Conservation (phyloP, 2,888 invertebrate genomes). For the Atrina japonica region DNA sequence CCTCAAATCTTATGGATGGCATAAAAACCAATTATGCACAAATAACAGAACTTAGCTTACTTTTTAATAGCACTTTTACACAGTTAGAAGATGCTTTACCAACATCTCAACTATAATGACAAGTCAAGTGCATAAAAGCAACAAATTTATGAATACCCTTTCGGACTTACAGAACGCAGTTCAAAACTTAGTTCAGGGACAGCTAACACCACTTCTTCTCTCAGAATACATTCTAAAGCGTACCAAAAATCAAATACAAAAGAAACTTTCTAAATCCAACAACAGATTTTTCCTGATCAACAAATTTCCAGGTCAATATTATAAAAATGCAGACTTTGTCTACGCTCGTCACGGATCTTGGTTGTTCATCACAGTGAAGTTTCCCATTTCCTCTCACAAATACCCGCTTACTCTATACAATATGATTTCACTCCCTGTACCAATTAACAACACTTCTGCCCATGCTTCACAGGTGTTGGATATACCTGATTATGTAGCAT, state of each 20-base stretch:
- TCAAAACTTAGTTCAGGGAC: slow-evolving; percentile 3
- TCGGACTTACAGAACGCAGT: slow-evolving; percentile 27
- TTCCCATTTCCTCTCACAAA: slow-evolving; percentile 22
- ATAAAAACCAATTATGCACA: slow-evolving; percentile 38
- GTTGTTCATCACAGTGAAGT: slow-evolving; percentile 14
- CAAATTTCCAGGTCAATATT: slow-evolving; percentile 1
- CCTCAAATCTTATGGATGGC: slow-evolving; percentile 37
- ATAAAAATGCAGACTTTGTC: slow-evolving; percentile 5
- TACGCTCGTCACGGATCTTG: not conserved
- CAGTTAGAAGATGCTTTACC: slow-evolving; percentile 7
- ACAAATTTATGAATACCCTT: slow-evolving; percentile 17
- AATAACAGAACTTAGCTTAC: slow-evolving; percentile 15
- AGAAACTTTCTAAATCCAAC: not conserved
- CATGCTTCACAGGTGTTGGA: slow-evolving; percentile 48
- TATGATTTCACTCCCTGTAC: slow-evolving; percentile 40
- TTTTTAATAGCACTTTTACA: slow-evolving; percentile 26
- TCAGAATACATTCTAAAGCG: not conserved
- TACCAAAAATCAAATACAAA: not conserved
- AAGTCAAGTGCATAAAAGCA: slow-evolving; percentile 20
- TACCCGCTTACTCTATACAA: slow-evolving; percentile 31
- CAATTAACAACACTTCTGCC: slow-evolving; percentile 36
- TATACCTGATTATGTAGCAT: slow-evolving; percentile 32
- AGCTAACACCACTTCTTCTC: slow-evolving; percentile 7
- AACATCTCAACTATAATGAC: slow-evolving; percentile 4
- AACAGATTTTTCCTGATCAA: not conserved